A percentile compares a stretch with the other conserved stretches of the same genome.
Conservation (phyloP, 1,140 invertebrate species). For the Chironomus tepperi region DNA sequence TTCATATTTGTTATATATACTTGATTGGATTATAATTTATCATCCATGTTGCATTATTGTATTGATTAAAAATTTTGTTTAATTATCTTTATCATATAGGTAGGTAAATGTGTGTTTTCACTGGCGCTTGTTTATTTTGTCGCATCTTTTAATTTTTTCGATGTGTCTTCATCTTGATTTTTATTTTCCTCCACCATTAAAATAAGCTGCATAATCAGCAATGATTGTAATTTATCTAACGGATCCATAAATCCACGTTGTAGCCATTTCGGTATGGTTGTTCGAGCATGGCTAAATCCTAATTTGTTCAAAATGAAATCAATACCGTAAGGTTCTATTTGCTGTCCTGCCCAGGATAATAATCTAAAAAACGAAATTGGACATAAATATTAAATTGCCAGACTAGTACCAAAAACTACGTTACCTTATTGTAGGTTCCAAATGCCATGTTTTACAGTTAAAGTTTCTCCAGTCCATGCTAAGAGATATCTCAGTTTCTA, state of each 20-base stretch:
- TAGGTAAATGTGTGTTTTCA: too few relatives aligned
- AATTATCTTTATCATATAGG: background rate
- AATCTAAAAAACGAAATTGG: slow-evolving; percentile 48
- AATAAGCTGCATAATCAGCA: slow-evolving; percentile 59
- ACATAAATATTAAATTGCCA: too few relatives aligned
- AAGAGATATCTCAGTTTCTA: slow-evolving; percentile 38
- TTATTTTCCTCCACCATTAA: slow-evolving; percentile 40
- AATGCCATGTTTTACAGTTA: slow-evolving; percentile 92
- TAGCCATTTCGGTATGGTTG: slow-evolving; percentile 98
- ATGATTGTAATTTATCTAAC: slow-evolving; percentile 72
- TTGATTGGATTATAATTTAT: background rate
- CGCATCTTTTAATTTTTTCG: background rate
- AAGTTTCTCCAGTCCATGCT: slow-evolving; percentile 81
- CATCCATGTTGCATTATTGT: background rate
- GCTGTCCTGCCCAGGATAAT: slow-evolving; percentile 90
- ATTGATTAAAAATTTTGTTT: background rate
- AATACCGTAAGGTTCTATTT: slow-evolving; percentile 93
- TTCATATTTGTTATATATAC: background rate
- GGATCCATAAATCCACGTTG: slow-evolving; percentile 97
- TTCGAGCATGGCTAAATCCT: slow-evolving; percentile 91
- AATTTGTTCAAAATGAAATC: slow-evolving; percentile 96
- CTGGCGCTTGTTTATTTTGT: too few relatives aligned
- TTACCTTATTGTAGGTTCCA: slow-evolving; percentile 92
- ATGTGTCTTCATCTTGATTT: background rate
- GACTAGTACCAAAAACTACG: too few relatives aligned